Percentiles rank a stretch among this genome's conserved stretches.
phyloP scores from a whole-genome alignment of 2,797 vertebrate species.

The Paguma larvata region DNA sequence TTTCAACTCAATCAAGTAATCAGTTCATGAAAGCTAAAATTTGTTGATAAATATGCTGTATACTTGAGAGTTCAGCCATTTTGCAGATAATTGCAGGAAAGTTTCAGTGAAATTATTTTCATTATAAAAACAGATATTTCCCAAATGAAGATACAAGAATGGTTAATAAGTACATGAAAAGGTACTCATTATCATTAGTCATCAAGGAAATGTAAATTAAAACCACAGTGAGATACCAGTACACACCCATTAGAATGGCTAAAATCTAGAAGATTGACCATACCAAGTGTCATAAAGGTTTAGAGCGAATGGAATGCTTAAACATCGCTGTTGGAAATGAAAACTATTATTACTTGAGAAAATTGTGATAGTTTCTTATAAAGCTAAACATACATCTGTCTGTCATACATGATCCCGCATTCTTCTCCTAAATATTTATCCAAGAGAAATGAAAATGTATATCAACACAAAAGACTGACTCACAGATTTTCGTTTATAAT shows the following conservation, averaged over 20 bases:
- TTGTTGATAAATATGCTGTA: slow-evolving; percentile 53
- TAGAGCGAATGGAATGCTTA: not conserved
- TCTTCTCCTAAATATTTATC: not conserved
- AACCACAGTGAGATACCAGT: not conserved
- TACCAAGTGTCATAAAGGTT: not conserved
- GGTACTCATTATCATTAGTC: not conserved
- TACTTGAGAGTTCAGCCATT: slow-evolving; percentile 48
- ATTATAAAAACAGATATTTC: slow-evolving; percentile 25
- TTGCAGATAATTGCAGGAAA: slow-evolving; percentile 64
- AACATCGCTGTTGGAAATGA: not conserved
- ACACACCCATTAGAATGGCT: not conserved
- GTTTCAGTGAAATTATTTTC: slow-evolving; percentile 58
- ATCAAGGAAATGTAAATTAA: slow-evolving; percentile 40
- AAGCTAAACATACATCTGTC: not conserved
- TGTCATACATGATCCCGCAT: not conserved
- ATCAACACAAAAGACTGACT: not conserved
- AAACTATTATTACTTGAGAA: not conserved
- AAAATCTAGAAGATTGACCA: slow-evolving; percentile 1
- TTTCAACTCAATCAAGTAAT: slow-evolving; percentile 70
- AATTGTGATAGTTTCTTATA: not conserved
- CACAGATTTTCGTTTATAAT: not conserved
- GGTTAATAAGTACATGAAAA: slow-evolving; percentile 22
- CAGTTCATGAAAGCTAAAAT: slow-evolving; percentile 62
- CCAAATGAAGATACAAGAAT: slow-evolving; percentile 17
- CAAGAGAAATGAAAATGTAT: slow-evolving; percentile 47